A percentile compares a stretch with the other conserved stretches of the same genome.
Evolutionary conservation across 2,888 invertebrate species (phyloP).

Genomic region (Cryptus armator): DNA sequence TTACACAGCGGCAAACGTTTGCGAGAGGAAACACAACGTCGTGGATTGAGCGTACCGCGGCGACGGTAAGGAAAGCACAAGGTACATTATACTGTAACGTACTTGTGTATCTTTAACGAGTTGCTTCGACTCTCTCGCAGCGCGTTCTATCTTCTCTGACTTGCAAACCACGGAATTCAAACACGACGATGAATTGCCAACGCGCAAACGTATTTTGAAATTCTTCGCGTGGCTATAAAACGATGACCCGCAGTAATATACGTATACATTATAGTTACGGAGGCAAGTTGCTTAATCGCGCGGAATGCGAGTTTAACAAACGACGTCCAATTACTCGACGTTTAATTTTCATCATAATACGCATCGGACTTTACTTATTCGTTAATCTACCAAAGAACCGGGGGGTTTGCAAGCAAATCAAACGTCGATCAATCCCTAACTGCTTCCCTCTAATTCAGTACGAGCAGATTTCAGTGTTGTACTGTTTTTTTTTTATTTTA

Average conservation of each 20-base stretch:
- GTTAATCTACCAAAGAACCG: not conserved
- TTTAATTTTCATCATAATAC: slow-evolving; percentile 34
- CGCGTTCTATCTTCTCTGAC: slow-evolving; percentile 25
- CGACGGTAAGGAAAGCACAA: too few species aligned
- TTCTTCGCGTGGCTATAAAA: slow-evolving; percentile 14
- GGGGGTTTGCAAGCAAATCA: not conserved
- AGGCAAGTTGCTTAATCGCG: slow-evolving; percentile 32
- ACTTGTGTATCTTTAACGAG: slow-evolving; percentile 35
- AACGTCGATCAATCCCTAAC: not conserved
- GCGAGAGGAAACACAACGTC: not conserved
- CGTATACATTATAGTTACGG: not conserved
- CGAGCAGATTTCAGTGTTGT: too few species aligned
- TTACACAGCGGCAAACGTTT: not conserved
- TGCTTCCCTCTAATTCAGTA: not conserved
- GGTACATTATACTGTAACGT: not conserved
- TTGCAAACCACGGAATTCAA: slow-evolving; percentile 32
- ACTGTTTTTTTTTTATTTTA: not conserved
- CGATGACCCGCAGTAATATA: slow-evolving; percentile 13
- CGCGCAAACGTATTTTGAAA: slow-evolving; percentile 31
- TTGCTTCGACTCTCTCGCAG: slow-evolving; percentile 17
- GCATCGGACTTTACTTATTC: slow-evolving; percentile 12
- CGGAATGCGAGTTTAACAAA: slow-evolving; percentile 52
- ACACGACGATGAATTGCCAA: slow-evolving; percentile 40
- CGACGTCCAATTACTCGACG: slow-evolving; percentile 35
- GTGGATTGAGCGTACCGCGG: too few species aligned